A percentile compares a stretch with the other conserved stretches of the same genome.
Conservation (phyloP, 2,797 vertebrate genomes). For the Peromyscus aztecus region DNA sequence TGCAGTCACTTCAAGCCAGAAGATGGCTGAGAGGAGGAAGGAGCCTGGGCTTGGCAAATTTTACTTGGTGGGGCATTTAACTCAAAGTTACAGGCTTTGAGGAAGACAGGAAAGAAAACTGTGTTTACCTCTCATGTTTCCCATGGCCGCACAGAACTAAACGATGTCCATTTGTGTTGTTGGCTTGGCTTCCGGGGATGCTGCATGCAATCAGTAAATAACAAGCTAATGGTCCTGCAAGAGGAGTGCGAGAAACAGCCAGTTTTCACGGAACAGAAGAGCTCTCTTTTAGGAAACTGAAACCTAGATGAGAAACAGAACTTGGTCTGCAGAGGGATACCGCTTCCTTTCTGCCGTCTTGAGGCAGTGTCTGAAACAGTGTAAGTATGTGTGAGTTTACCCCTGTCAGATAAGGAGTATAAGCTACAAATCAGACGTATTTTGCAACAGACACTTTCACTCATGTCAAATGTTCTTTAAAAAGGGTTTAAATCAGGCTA, state of each 20-base stretch:
- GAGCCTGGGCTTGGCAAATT: background rate
- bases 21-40: background rate
- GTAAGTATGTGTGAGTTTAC: background rate
- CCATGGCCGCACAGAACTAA: background rate
- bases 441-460: background rate
- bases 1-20: background rate
- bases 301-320: constrained; percentile 62
- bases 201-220: background rate
- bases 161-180: background rate
- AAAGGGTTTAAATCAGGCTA: background rate
- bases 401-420: background rate
- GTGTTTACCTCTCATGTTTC: background rate
- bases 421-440: background rate
- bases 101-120: background rate
- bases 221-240: background rate
- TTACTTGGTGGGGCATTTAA: background rate
- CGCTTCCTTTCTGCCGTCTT: background rate
- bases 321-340: background rate
- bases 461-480: background rate
- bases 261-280: background rate
- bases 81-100: background rate
- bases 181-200: background rate
- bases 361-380: background rate
- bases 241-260: background rate
- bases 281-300: constrained; percentile 57